Conservation (phyloP, 2,888 invertebrate genomes). For the Rhagonycha fulva region DNA sequence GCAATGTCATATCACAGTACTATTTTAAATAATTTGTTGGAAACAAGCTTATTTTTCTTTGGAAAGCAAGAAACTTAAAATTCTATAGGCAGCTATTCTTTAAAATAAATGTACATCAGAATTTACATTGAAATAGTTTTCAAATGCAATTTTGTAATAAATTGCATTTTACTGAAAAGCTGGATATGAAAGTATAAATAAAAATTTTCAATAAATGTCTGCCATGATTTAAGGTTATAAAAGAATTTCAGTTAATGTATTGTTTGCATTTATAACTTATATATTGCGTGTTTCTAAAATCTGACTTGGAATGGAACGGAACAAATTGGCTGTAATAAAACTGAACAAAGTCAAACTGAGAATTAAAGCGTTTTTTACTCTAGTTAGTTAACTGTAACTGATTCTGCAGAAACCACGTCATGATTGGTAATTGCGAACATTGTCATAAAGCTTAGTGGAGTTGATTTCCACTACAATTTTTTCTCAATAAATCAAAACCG, state of each 20-base stretch:
- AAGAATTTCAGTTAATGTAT: not conserved
- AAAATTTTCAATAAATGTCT: not conserved
- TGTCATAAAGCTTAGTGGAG: too few relatives aligned
- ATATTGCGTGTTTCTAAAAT: too few relatives aligned
- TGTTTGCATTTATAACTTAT: not conserved
- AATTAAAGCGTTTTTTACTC: too few relatives aligned
- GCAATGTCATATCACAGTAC: not conserved
- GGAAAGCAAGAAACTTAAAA: not conserved
- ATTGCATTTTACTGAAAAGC: not conserved
- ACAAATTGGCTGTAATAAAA: too few relatives aligned
- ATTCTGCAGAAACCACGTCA: too few relatives aligned
- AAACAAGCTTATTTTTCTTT: not conserved
- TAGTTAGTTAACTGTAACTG: too few relatives aligned
- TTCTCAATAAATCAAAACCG: too few relatives aligned
- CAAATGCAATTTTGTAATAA: not conserved
- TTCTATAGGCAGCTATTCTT: not conserved
- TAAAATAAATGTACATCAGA: not conserved
- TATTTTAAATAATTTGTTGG: not conserved
- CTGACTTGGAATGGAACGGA: too few relatives aligned
- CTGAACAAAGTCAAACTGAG: too few relatives aligned
- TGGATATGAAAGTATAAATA: not conserved
- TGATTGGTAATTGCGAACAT: too few relatives aligned
- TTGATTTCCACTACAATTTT: too few relatives aligned
- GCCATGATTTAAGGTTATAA: not conserved
- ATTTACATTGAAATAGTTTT: not conserved